A percentile compares a stretch with the other conserved stretches of the same genome.
phyloP scores from a whole-genome alignment of 2,113 vertebrate genomes.

The Uropsilus gracilis region DNA sequence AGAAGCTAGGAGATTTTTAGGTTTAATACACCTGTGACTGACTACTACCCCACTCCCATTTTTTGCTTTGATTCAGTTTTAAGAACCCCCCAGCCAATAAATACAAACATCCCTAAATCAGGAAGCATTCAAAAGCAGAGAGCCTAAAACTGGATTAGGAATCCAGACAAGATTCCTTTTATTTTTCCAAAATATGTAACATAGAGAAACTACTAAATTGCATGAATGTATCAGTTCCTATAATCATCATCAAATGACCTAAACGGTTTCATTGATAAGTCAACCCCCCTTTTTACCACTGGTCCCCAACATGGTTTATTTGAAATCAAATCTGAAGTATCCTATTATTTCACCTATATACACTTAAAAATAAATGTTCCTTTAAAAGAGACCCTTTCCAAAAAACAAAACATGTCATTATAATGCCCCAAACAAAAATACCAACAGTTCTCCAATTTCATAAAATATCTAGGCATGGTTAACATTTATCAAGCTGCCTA shows the following conservation, averaged over 20 bases:
- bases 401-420: not conserved
- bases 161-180: conserved; percentile 4
- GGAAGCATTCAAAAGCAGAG: conserved; percentile 42
- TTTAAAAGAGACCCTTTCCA: not conserved
- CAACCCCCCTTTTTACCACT: not conserved
- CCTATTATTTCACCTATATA: not conserved
- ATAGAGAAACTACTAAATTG: not conserved
- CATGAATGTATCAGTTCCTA: not conserved
- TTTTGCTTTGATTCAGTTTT: conserved; percentile 57
- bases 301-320: not conserved
- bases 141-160: conserved; percentile 41
- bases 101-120: conserved; percentile 27
- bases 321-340: not conserved
- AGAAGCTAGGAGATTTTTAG: conserved; percentile 45
- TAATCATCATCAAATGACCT: not conserved
- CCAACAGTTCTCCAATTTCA: not conserved
- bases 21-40: conserved; percentile 42
- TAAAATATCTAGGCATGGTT: not conserved
- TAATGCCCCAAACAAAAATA: conserved; percentile 18
- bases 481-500: not conserved
- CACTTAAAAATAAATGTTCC: not conserved
- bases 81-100: conserved; percentile 28
- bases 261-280: not conserved
- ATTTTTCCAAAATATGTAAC: conserved; percentile 25
- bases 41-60: not conserved